phyloP scores from a whole-genome alignment of 2,888 invertebrate species.

The Sympetrum striolatum region DNA sequence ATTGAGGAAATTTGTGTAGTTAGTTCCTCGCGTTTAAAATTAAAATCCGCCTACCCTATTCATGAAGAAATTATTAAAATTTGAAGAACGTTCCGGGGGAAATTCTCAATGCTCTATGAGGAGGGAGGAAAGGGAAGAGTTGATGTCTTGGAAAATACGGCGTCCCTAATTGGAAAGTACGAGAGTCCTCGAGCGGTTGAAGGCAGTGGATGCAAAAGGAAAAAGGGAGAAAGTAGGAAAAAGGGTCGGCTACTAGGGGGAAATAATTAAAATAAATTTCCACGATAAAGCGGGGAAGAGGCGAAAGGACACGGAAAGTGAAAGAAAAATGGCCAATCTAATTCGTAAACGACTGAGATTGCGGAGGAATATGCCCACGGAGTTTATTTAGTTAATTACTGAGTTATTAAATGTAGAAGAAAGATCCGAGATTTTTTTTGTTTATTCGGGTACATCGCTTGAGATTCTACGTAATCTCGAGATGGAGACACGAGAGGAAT shows the following conservation, averaged over 20 bases:
- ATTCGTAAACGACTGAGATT: background rate
- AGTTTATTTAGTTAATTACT: too few relatives aligned
- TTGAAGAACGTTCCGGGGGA: background rate
- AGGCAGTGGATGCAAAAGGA: background rate
- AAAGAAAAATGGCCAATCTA: background rate
- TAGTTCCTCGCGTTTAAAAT: background rate
- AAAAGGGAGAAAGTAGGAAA: background rate
- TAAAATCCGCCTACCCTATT: too few relatives aligned
- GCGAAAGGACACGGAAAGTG: background rate
- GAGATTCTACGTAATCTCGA: too few relatives aligned
- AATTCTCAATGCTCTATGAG: background rate
- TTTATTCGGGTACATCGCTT: too few relatives aligned
- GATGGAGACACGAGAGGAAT: too few relatives aligned
- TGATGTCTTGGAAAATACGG: background rate
- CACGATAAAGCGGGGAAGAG: background rate
- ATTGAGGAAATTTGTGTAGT: background rate
- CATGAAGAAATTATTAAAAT: too few relatives aligned
- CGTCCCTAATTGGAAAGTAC: background rate
- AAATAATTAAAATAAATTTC: background rate
- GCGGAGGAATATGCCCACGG: background rate
- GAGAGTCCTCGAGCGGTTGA: background rate
- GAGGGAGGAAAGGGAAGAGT: background rate
- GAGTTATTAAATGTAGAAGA: too few relatives aligned
- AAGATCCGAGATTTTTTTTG: too few relatives aligned
- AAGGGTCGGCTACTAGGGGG: background rate